Evolutionary conservation across 2,888 invertebrate species (phyloP).

Genomic region (Agrypnus murinus): DNA sequence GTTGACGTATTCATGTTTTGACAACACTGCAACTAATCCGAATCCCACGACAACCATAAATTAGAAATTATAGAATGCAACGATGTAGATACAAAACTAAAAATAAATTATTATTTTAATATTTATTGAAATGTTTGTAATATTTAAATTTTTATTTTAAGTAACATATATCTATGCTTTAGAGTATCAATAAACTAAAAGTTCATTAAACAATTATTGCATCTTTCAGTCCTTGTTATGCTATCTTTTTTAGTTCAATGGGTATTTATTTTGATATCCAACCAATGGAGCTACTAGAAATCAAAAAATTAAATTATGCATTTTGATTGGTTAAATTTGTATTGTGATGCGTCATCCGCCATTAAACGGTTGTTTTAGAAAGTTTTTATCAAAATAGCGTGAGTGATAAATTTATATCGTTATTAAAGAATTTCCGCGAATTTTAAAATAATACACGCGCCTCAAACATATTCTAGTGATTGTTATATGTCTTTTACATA

Average conservation of each 20-base stretch:
- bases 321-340: conserved; percentile 62
- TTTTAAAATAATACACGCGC: conserved; percentile 2
- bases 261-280: not conserved
- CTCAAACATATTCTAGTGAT: not conserved
- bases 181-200: no score
- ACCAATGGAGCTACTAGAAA: conserved; percentile 48
- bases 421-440: not conserved
- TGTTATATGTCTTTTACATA: conserved; percentile 3
- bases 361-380: conserved; percentile 54
- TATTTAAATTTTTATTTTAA: no score
- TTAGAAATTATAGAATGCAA: not conserved
- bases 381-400: conserved; percentile 37
- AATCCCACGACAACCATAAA: not conserved
- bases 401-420: conserved; percentile 16
- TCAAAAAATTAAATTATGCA: conserved; percentile 41
- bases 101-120: no score
- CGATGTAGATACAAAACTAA: no score
- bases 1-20: conserved; percentile 16
- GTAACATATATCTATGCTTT: no score
- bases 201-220: no score
- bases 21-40: not conserved
- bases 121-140: no score
- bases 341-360: conserved; percentile 59
- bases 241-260: conserved; percentile 12
- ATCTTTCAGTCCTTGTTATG: no score